Base-by-base conservation (phyloP, 2,888 invertebrate species). In the Andricus curvator region DNA sequence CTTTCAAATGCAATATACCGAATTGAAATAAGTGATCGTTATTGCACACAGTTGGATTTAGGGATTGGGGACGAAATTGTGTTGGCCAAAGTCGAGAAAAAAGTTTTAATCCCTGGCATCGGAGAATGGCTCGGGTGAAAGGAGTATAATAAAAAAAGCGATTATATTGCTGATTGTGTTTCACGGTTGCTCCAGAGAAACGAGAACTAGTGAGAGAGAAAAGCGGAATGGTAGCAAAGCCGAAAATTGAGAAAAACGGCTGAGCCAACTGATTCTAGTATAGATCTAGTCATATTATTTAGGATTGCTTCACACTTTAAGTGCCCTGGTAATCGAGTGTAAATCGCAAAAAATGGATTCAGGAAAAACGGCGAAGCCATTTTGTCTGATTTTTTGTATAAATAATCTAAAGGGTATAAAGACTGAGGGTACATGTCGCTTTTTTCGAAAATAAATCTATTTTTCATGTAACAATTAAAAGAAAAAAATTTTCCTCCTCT, bases 141-240 rank as follows among this genome's bases (percentile, higher is more conserved):
- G 48, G 25, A 68, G 44, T 48, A 68, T 68, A 68, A 68, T 68
- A 68, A 68, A 68, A 62, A 68, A 68, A 68, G 17, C 68, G 48
- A 68, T 68, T 68, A 68, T 68, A 68, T 68, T 68, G 68, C 68
- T 48, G 68, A 68, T 68, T 68, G 68, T 68, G 68, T 68, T 68
- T 68, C 41, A 67, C 37, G 41, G 44, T 41, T 67, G n/a, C 15
- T 41, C 67, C 17, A 13, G 44, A 41, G 15, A 67, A 67, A 68
- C 25, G 29, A 68, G 68, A 68, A 68, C 25, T 48, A 48, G 48
- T 44, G 48, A 29, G 68, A 48, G 48, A 68, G 22, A 68, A 25
- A 25, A 8, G 2, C 48, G 17, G 25, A 68, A 48, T 25, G 25
- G 48, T 6, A 68, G 25, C 25, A 25, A 48, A 68, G 48, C 44